Percentiles rank a stretch among this genome's conserved stretches.
Evolutionary conservation across 2,888 invertebrate species (phyloP).

Genomic region (Cataglyphis rosenhaueri): DNA sequence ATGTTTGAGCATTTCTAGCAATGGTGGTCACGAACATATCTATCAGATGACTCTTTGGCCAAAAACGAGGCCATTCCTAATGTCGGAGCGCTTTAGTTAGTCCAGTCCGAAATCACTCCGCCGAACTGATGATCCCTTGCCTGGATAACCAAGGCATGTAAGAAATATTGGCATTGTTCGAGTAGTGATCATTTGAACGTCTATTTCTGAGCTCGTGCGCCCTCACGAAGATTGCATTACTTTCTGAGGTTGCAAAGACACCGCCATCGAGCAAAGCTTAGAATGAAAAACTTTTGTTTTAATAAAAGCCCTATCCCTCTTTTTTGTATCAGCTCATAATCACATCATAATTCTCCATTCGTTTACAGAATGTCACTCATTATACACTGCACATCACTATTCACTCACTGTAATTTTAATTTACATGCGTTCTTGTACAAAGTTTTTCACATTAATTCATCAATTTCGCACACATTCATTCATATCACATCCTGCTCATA

Average conservation of each 20-base stretch:
- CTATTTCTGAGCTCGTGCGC: background rate
- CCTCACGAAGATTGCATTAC: background rate
- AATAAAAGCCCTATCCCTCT: no score
- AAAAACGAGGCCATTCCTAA: background rate
- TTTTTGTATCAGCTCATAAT: no score
- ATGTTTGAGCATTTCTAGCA: background rate
- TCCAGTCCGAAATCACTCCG: background rate
- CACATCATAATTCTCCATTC: no score
- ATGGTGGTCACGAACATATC: background rate
- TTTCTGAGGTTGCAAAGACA: background rate
- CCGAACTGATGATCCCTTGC: background rate
- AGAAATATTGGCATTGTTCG: background rate
- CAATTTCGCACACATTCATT: no score
- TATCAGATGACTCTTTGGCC: background rate
- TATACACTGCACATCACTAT: no score
- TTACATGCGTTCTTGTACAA: no score
- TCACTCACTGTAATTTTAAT: no score
- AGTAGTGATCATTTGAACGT: background rate
- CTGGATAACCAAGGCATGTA: background rate
- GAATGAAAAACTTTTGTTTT: no score
- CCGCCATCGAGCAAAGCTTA: no score
- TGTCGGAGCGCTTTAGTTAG: background rate
- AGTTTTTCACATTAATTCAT: no score
- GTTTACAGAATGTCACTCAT: no score
- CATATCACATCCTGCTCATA: no score